Conservation (phyloP, 1,140 invertebrate genomes). For the Drosophila cardini region DNA sequence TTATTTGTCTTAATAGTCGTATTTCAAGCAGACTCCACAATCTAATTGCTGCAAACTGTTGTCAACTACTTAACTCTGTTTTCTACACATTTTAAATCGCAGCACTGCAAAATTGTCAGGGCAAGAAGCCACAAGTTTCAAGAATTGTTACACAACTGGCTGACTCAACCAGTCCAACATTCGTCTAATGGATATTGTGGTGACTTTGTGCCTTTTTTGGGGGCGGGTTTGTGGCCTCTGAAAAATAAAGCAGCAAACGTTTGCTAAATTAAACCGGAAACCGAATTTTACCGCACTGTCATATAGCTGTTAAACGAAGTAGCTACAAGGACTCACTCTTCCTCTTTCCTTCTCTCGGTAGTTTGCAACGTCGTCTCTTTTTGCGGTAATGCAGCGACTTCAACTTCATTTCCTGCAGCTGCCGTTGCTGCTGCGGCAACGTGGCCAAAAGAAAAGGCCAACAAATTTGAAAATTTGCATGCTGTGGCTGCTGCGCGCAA, state of each 20-base stretch:
- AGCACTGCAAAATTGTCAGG: conserved; percentile 33
- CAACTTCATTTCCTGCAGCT: conserved; percentile 71
- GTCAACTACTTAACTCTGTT: not conserved
- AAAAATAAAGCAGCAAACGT: conserved; percentile 76
- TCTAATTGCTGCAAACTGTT: not conserved
- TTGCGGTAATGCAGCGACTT: conserved; percentile 71
- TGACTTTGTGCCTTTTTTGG: not conserved
- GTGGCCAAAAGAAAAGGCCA: conserved; percentile 29
- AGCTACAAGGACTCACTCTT: not conserved
- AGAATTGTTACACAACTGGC: conserved; percentile 29
- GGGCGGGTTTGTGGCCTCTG: conserved; percentile 21
- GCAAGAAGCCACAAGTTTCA: conserved; percentile 28
- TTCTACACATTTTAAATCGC: conserved; percentile 4
- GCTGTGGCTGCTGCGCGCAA: conserved; percentile 38
- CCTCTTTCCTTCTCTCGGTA: conserved; percentile 11
- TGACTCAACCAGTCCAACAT: conserved; percentile 1
- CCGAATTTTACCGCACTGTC: conserved; percentile 57
- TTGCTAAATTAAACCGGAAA: conserved; percentile 79
- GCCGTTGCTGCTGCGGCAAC: conserved; percentile 1
- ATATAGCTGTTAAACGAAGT: conserved; percentile 28
- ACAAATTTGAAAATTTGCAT: conserved; percentile 68
- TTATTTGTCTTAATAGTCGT: not conserved
- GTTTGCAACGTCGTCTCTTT: conserved; percentile 63
- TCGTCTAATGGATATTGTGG: conserved; percentile 18
- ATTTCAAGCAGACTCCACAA: not conserved